Conservation (phyloP, 2,888 invertebrate species). For the Agrilus biguttatus region DNA sequence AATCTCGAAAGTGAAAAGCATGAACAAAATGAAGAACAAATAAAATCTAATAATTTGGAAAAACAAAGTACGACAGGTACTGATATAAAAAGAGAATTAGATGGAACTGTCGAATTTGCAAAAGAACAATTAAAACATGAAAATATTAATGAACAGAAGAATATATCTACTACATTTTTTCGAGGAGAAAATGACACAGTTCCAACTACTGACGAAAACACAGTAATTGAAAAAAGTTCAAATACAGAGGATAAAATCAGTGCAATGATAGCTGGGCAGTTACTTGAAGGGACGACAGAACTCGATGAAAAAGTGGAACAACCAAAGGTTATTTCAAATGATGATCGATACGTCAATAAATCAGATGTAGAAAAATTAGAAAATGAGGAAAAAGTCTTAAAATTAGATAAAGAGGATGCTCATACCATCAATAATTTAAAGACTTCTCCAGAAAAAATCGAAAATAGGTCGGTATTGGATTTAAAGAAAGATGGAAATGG, state of each 20-base stretch:
- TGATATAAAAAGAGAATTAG: background rate
- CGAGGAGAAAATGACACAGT: no score
- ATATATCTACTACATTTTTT: no score
- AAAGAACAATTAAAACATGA: no score
- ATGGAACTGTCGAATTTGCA: background rate
- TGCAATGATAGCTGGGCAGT: no score
- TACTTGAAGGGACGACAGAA: no score
- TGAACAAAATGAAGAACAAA: conserved; percentile 1
- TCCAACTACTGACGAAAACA: no score
- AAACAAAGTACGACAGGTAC: background rate
- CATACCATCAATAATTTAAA: background rate
- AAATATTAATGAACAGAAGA: no score
- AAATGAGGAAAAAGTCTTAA: background rate
- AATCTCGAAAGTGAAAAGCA: background rate
- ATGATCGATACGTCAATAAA: no score
- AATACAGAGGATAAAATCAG: no score
- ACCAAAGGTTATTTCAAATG: no score
- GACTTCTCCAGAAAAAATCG: background rate
- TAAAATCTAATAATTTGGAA: background rate
- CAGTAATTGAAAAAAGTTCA: no score
- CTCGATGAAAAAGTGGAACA: no score
- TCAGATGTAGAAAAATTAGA: background rate
- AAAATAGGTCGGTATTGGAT: background rate
- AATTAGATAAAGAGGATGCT: background rate
- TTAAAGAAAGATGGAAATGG: background rate